Percentiles rank a stretch among this genome's conserved stretches.
Conservation (phyloP, 2,888 invertebrate species). For the Oscheius sp. region DNA sequence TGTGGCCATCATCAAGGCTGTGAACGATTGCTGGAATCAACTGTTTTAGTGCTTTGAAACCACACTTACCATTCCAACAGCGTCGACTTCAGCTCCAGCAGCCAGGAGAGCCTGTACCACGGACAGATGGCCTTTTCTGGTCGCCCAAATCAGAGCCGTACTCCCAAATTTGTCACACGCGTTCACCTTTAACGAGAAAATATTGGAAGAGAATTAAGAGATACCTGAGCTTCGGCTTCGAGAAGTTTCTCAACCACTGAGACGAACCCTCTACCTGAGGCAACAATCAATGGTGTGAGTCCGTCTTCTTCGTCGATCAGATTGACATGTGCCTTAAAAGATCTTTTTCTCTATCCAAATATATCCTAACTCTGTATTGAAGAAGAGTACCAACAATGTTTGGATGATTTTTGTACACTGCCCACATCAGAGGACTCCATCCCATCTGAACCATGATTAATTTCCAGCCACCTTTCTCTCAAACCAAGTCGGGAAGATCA, state of each 20-base stretch:
- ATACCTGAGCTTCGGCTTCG: slow-evolving; percentile 80
- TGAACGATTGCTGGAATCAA: slow-evolving; percentile 83
- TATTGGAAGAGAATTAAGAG: background rate
- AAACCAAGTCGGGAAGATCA: slow-evolving; percentile 60
- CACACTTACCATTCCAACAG: slow-evolving; percentile 85
- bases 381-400: slow-evolving; percentile 84
- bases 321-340: slow-evolving; percentile 84
- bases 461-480: background rate
- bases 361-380: slow-evolving; percentile 76
- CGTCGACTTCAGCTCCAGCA: slow-evolving; percentile 89
- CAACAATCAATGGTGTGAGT: slow-evolving; percentile 70
- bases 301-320: slow-evolving; percentile 86
- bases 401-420: slow-evolving; percentile 86
- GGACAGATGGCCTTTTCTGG: slow-evolving; percentile 82
- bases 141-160: slow-evolving; percentile 89
- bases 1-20: slow-evolving; percentile 92
- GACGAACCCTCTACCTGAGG: slow-evolving; percentile 83
- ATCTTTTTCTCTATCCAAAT: background rate
- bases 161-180: slow-evolving; percentile 74
- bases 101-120: slow-evolving; percentile 86
- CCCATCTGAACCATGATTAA: slow-evolving; percentile 79
- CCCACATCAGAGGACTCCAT: slow-evolving; percentile 98
- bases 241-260: slow-evolving; percentile 86
- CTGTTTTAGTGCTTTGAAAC: background rate
- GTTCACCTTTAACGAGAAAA: slow-evolving; percentile 54